A percentile compares a stretch with the other conserved stretches of the same genome.
Conservation (phyloP, 2,113 vertebrate genomes). For the Bettongia penicillata region DNA sequence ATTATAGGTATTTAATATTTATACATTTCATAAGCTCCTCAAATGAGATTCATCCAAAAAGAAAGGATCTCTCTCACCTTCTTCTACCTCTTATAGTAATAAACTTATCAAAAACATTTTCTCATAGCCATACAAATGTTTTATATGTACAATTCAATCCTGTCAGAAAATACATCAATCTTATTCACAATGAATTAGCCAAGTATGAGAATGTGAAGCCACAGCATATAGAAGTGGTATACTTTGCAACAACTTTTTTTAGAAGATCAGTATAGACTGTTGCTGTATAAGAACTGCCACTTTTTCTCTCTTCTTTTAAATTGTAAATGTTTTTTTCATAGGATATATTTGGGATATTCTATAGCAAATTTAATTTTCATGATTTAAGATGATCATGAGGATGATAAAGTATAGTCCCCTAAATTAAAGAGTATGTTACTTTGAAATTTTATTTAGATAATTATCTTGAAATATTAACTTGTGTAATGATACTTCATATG, state of each 20-base stretch:
- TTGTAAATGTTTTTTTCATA: not conserved
- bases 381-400: not conserved
- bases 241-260: not conserved
- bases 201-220: not conserved
- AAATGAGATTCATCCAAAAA: not conserved
- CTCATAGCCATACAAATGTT: not conserved
- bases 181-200: not conserved
- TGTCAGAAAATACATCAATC: too few species aligned
- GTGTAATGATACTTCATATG: not conserved
- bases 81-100: not conserved
- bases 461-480: not conserved
- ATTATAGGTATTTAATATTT: not conserved
- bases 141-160: not conserved
- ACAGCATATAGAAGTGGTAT: not conserved
- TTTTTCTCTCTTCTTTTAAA: not conserved
- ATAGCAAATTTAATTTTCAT: not conserved
- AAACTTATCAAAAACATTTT: not conserved
- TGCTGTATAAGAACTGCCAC: not conserved
- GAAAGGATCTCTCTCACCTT: not conserved
- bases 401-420: not conserved
- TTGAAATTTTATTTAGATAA: not conserved
- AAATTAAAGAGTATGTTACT: not conserved
- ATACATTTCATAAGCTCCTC: not conserved
- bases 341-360: not conserved
- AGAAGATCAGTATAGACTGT: not conserved